A percentile compares a stretch with the other conserved stretches of the same genome.
These are phyloP conservation scores for Pedicia rivosa DNA, from an alignment of 2,888 invertebrate genomes.

Conservation along the genomic window DNA sequence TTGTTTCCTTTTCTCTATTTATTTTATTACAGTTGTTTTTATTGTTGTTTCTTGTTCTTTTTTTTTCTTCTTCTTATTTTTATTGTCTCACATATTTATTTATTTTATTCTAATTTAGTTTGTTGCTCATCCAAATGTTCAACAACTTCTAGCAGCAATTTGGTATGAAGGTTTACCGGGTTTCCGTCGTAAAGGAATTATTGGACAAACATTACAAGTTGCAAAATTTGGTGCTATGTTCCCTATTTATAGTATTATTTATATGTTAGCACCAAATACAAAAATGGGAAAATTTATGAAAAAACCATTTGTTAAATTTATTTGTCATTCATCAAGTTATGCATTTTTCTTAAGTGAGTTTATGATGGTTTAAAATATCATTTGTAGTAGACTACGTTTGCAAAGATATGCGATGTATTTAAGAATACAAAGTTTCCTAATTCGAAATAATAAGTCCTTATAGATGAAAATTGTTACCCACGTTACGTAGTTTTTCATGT, in stretches of 20 bases:
- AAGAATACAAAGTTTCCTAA: no score
- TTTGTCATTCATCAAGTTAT: slow-evolving; percentile 92
- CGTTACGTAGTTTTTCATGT: background rate
- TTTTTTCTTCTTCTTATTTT: background rate
- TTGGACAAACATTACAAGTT: slow-evolving; percentile 75
- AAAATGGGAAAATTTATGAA: slow-evolving; percentile 81
- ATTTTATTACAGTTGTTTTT: background rate
- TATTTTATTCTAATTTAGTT: slow-evolving; percentile 46
- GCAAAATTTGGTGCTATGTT: slow-evolving; percentile 80
- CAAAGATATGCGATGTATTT: no score
- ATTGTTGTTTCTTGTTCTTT: slow-evolving; percentile 2
- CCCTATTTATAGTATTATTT: slow-evolving; percentile 81
- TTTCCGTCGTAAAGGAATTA: slow-evolving; percentile 80
- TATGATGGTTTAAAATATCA: no score
- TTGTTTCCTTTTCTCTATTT: slow-evolving; percentile 8
- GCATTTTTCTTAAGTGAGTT: slow-evolving; percentile 86
- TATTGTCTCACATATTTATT: slow-evolving; percentile 10
- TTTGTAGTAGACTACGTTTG: no score
- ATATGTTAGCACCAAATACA: slow-evolving; percentile 82
- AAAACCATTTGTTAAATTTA: slow-evolving; percentile 97
- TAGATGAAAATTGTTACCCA: no score
- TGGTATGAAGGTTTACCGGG: slow-evolving; percentile 98
- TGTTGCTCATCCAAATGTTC: slow-evolving; percentile 95
- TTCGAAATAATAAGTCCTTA: no score
- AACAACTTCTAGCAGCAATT: slow-evolving; percentile 85